phyloP scores from a whole-genome alignment of 2,113 vertebrate species.

The Numenius arquata region DNA sequence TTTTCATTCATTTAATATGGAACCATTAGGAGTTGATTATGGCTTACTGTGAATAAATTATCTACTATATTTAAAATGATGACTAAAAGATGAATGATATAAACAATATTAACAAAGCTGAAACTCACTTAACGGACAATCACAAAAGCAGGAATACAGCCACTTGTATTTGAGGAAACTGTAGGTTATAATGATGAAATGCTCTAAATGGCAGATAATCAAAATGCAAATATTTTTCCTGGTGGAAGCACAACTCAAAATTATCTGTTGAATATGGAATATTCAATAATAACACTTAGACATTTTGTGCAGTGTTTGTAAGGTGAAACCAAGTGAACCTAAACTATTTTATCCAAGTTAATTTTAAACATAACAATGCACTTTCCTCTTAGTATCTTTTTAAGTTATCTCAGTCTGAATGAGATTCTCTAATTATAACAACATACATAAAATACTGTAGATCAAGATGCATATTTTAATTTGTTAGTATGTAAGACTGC shows the following conservation, averaged over 20 bases:
- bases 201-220: background rate
- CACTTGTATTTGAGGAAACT: background rate
- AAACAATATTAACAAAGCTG: background rate
- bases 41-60: background rate
- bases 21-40: background rate
- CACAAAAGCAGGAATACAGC: background rate
- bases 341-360: background rate
- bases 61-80: background rate
- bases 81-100: background rate
- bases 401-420: background rate
- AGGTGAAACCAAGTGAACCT: background rate
- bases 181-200: background rate
- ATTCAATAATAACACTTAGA: background rate
- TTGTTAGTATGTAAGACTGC: background rate
- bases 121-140: background rate
- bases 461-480: background rate
- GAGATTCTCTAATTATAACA: background rate
- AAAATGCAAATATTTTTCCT: background rate
- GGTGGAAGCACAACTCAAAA: background rate
- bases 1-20: background rate
- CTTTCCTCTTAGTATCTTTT: background rate
- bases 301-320: background rate
- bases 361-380: background rate
- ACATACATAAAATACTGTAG: background rate
- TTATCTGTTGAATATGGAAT: background rate